Evolutionary conservation across 1,140 invertebrate genomes (phyloP).

Genomic region (Daktulosphaira vitifoliae): DNA sequence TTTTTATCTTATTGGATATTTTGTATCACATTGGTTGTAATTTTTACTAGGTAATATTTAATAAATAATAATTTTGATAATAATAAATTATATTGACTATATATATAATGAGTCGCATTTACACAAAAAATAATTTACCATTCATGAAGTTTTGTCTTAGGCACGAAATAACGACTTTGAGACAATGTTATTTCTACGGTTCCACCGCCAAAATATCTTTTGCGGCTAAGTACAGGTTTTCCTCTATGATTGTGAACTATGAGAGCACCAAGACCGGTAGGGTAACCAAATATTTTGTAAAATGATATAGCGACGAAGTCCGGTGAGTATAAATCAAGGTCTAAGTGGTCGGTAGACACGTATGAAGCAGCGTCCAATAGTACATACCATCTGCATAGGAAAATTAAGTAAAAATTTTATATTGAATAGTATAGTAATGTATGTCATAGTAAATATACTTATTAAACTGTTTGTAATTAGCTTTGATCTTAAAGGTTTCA

Average conservation of each 20-base stretch:
- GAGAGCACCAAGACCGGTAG: conserved; percentile 84
- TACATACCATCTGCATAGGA: conserved; percentile 59
- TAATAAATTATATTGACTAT: too few species aligned
- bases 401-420: background rate
- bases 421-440: background rate
- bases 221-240: conserved; percentile 53
- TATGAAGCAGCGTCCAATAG: conserved; percentile 79
- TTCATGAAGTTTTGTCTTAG: conserved; percentile 56
- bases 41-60: too few species aligned
- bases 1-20: too few species aligned
- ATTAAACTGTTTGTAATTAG: background rate
- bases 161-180: conserved; percentile 58
- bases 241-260: conserved; percentile 63
- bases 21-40: too few species aligned
- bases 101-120: too few species aligned
- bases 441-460: background rate
- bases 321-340: conserved; percentile 62
- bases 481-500: background rate
- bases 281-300: conserved; percentile 97
- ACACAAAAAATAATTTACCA: conserved; percentile 51
- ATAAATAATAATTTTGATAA: too few species aligned
- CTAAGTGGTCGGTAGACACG: conserved; percentile 66
- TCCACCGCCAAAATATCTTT: conserved; percentile 81
- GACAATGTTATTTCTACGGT: conserved; percentile 75
- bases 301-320: conserved; percentile 91